Percentiles rank a stretch among this genome's conserved stretches.
These are phyloP conservation scores for Cataglyphis altisquamis DNA, from an alignment of 2,888 invertebrate species.

Conservation along the genomic window DNA sequence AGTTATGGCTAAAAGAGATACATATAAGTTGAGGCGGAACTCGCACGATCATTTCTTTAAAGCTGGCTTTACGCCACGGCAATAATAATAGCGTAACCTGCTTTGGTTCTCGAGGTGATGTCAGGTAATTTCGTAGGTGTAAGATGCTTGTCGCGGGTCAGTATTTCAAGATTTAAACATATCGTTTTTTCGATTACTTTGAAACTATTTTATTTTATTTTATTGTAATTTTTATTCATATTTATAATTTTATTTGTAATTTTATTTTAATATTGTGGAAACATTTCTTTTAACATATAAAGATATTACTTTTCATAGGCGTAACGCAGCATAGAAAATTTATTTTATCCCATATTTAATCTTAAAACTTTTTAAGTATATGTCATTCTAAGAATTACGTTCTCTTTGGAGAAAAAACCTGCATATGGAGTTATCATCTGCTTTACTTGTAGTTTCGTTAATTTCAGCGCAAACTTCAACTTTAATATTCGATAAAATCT, in stretches of 20 bases:
- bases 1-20: slow-evolving; percentile 14
- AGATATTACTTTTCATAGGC: not conserved
- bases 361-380: not conserved
- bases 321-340: not conserved
- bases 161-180: not conserved
- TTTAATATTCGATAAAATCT: slow-evolving; percentile 5
- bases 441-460: slow-evolving; percentile 17
- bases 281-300: not conserved
- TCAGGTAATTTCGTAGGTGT: not conserved
- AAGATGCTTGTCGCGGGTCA: not conserved
- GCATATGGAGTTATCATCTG: not conserved
- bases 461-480: not conserved
- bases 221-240: not conserved
- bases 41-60: slow-evolving; percentile 62
- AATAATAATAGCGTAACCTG: slow-evolving; percentile 74
- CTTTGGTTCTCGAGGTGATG: slow-evolving; percentile 48
- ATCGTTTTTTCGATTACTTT: not conserved
- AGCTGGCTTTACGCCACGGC: slow-evolving; percentile 70
- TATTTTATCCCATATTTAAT: not conserved
- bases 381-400: not conserved
- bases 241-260: not conserved
- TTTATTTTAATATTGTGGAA: not conserved
- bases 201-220: not conserved
- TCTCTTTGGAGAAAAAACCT: not conserved
- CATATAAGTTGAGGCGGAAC: slow-evolving; percentile 16